phyloP scores from a whole-genome alignment of 2,888 invertebrate species.

The Fissipunctia ypsillon region DNA sequence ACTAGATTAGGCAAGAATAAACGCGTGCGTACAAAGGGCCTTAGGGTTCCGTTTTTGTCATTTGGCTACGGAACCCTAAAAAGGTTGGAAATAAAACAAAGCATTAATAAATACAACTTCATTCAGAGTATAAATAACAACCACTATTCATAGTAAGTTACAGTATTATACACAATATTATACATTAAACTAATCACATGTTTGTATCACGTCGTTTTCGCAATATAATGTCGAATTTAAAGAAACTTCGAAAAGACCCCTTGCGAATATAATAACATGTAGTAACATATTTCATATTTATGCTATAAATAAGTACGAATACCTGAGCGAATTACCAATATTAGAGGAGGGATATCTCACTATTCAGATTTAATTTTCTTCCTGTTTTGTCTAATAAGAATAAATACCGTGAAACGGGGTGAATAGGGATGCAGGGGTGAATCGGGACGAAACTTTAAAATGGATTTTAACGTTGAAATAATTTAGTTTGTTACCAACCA shows the following conservation, averaged over 20 bases:
- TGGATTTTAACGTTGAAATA: no score
- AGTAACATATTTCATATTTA: background rate
- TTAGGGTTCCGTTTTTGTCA: no score
- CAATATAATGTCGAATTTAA: background rate
- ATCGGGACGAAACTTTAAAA: no score
- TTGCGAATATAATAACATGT: background rate
- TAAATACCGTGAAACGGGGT: no score
- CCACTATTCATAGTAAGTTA: constrained; percentile 54
- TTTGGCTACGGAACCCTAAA: no score
- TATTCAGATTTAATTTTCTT: background rate
- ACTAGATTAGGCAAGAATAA: no score
- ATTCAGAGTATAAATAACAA: constrained; percentile 57
- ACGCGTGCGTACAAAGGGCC: no score
- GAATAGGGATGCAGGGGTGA: no score
- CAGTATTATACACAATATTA: constrained; percentile 47
- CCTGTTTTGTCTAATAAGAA: background rate
- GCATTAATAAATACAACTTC: constrained; percentile 57
- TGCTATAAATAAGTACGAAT: constrained; percentile 40
- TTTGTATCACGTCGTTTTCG: constrained; percentile 51
- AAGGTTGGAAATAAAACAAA: constrained; percentile 46
- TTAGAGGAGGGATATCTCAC: constrained; percentile 5
- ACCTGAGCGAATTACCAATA: constrained; percentile 23
- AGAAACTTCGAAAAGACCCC: background rate
- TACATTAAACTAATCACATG: constrained; percentile 58
- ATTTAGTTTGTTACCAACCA: no score